Conservation (phyloP, 2,888 invertebrate genomes). For the Eulithis testata region DNA sequence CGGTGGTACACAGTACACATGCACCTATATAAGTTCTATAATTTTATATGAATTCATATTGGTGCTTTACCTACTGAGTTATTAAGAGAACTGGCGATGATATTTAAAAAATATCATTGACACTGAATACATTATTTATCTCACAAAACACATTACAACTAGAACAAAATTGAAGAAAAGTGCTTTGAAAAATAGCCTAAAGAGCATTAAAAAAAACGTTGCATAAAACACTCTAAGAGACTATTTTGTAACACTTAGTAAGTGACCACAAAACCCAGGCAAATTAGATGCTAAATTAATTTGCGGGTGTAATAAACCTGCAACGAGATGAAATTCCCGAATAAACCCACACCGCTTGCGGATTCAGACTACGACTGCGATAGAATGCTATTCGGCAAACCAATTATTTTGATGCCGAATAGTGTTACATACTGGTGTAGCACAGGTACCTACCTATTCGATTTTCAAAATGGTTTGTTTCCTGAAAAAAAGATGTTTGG, state of each 20-base stretch:
- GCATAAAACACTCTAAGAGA: too few relatives aligned
- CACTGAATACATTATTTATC: too few relatives aligned
- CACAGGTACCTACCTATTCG: too few relatives aligned
- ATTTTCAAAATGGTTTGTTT: too few relatives aligned
- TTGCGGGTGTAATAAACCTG: constrained; percentile 23
- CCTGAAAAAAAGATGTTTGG: not conserved
- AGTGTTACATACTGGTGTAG: not conserved
- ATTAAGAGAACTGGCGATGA: too few relatives aligned
- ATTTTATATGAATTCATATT: not conserved
- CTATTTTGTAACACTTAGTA: constrained; percentile 5
- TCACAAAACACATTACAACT: too few relatives aligned
- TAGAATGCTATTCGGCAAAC: constrained; percentile 23
- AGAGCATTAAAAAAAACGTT: too few relatives aligned
- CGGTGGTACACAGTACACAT: not conserved
- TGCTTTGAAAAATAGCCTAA: too few relatives aligned
- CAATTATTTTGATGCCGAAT: constrained; percentile 12
- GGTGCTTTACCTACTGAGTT: not conserved
- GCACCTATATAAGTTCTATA: not conserved
- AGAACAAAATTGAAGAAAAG: too few relatives aligned
- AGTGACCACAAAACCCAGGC: constrained; percentile 16
- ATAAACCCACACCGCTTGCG: constrained; percentile 12
- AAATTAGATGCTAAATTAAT: constrained; percentile 24
- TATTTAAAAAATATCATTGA: too few relatives aligned
- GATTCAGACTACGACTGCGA: constrained; percentile 15
- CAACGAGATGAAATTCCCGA: constrained; percentile 23